A percentile compares a stretch with the other conserved stretches of the same genome.
Evolutionary conservation across 2,113 vertebrate genomes (phyloP).

Genomic region (Myotis lucifugus): DNA sequence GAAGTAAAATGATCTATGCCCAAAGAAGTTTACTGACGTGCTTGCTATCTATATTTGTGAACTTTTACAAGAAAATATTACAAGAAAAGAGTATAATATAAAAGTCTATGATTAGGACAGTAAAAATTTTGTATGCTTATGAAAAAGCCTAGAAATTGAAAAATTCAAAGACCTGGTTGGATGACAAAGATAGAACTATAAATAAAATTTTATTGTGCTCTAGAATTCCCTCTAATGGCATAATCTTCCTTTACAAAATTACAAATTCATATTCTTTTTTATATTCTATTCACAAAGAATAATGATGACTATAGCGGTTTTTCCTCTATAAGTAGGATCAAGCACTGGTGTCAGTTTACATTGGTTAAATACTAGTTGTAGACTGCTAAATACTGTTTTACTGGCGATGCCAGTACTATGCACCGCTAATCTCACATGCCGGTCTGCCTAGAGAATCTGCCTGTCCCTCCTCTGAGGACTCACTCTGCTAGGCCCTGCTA

Average conservation of each 20-base stretch:
- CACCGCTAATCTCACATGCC: not conserved
- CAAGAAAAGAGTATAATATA: not conserved
- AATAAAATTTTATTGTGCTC: not conserved
- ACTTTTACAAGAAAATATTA: not conserved
- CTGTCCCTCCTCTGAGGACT: not conserved
- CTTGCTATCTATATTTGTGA: not conserved
- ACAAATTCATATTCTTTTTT: not conserved
- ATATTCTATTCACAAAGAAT: not conserved
- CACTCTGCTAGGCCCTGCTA: not conserved
- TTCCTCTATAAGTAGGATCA: not conserved
- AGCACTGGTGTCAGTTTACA: not conserved
- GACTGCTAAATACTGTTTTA: not conserved
- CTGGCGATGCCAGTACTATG: not conserved
- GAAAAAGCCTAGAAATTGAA: constrained; percentile 17
- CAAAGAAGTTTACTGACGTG: not conserved
- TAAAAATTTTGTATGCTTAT: constrained; percentile 16
- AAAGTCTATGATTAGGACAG: not conserved
- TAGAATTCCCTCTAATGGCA: constrained; percentile 1
- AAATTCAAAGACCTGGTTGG: not conserved
- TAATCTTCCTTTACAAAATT: not conserved
- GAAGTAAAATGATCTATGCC: not conserved
- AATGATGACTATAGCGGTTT: not conserved
- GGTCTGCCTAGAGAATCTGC: not conserved
- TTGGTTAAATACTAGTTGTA: not conserved
- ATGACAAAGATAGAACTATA: not conserved